phyloP scores from a whole-genome alignment of 2,113 vertebrate genomes.

The Sander vitreus region DNA sequence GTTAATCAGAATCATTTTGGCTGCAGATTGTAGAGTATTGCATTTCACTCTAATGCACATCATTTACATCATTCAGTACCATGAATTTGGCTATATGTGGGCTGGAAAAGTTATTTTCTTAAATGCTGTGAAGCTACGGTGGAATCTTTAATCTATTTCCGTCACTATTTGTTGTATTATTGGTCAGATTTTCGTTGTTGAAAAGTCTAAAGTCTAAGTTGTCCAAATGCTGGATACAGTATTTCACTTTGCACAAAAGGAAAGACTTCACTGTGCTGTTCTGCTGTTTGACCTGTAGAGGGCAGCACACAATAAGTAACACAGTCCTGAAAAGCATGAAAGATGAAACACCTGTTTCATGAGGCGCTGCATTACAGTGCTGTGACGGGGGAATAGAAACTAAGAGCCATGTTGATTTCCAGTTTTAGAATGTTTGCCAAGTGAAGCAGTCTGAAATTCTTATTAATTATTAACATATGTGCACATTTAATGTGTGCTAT shows the following conservation, averaged over 20 bases:
- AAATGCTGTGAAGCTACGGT: not conserved
- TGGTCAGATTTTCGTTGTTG: no score
- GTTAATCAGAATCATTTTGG: not conserved
- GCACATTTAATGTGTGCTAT: not conserved
- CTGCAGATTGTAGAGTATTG: no score
- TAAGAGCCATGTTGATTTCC: conserved; percentile 24
- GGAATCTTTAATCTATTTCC: not conserved
- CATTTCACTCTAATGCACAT: not conserved
- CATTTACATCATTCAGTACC: not conserved
- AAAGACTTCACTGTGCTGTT: conserved; percentile 6
- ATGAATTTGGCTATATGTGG: not conserved
- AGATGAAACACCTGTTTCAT: conserved; percentile 20
- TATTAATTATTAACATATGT: conserved; percentile 5
- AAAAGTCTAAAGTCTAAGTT: not conserved
- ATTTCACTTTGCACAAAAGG: not conserved
- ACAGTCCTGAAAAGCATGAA: not conserved
- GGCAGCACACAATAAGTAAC: conserved; percentile 59
- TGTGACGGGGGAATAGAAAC: conserved; percentile 20
- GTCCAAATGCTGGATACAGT: not conserved
- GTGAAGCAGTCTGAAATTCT: not conserved
- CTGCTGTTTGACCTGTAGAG: conserved; percentile 49
- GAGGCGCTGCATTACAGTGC: conserved; percentile 4
- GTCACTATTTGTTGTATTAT: not conserved
- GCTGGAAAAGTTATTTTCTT: not conserved
- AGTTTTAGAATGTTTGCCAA: conserved; percentile 25